Evolutionary conservation across 2,888 invertebrate genomes (phyloP), one percentile per base, ranked within the genome.

Genomic region (Andrena trimmerana): DNA sequence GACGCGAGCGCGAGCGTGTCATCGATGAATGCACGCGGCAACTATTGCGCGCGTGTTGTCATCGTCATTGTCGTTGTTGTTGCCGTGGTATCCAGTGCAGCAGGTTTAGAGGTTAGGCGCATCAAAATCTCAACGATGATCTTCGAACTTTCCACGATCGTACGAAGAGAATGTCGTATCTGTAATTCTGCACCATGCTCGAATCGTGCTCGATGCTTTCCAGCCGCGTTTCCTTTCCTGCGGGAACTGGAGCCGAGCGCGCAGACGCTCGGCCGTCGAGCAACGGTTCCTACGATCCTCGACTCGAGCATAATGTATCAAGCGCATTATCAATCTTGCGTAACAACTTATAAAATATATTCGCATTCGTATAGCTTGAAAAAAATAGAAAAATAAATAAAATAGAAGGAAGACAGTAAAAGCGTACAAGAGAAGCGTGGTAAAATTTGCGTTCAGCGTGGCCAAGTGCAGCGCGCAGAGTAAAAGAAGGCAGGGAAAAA

Each of bases 21-120:
- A 81, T 86, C 84, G 82, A 88, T 81, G 85, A 84, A 83, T 86
- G 88, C 88, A 88, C 82, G 75, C 78, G 67, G 73, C 68, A 70
- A 81, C 71, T 88, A 86, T 86, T 77, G 81, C 80, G 78, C 80
- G 70, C 85, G 79, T 69, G 78, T 85, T 79, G 81, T 83, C 88
- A 71, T 88, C 88, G 68, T 86, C 85, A 80, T 84, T 79, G 81
- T 83, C 85, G 81, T 86, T 72, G 81, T 24, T 54, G 24, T 57
- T 27, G 27, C 13, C 77, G 81, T 81, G 82, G 79, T 79, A 74
- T 86, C 81, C 79, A 76, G 75, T 74, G 81, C 81, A 83, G 78
- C 78, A 66, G 81, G 76, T 81, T 87, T 77, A 65, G 78, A 74
- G 86, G 76, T 78, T 83, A 60, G 75, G 75, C 29, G 59, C 27